These are phyloP conservation scores for Oenanthe melanoleuca DNA, from an alignment of 2,113 vertebrate genomes.

Conservation along the genomic window DNA sequence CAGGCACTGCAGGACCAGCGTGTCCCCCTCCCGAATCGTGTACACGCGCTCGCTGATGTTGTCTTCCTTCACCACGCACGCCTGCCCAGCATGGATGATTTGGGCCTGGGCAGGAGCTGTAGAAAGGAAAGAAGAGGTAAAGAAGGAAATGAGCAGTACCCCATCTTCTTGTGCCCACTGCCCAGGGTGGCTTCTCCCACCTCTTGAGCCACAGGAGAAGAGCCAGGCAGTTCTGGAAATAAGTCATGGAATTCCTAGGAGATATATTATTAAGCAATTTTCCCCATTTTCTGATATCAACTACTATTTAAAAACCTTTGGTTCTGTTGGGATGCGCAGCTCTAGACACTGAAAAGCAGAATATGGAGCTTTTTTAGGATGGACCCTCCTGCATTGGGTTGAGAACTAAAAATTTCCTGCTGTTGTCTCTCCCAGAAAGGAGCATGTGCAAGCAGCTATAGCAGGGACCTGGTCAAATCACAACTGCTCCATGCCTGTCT, in stretches of 20 bases:
- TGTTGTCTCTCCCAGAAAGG: not conserved
- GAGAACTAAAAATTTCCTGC: not conserved
- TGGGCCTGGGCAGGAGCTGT: constrained; percentile 95
- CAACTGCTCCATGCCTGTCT: not conserved
- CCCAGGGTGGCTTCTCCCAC: not conserved
- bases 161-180: not conserved
- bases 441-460: not conserved
- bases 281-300: not conserved
- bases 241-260: not conserved
- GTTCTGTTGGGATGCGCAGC: not conserved
- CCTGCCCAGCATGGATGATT: constrained; percentile 94
- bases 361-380: not conserved
- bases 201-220: not conserved
- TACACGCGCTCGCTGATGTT: constrained; percentile 97
- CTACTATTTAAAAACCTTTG: not conserved
- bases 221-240: not conserved
- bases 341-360: not conserved
- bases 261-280: not conserved
- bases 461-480: not conserved
- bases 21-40: constrained; percentile 96
- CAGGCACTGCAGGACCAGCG: constrained; percentile 90
- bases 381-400: rapidly evolving
- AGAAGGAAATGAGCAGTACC: not conserved
- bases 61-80: constrained; percentile 96
- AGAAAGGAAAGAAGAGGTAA: not conserved